Conservation (phyloP, 2,888 invertebrate genomes). For the Ecliptopera silaceata region DNA sequence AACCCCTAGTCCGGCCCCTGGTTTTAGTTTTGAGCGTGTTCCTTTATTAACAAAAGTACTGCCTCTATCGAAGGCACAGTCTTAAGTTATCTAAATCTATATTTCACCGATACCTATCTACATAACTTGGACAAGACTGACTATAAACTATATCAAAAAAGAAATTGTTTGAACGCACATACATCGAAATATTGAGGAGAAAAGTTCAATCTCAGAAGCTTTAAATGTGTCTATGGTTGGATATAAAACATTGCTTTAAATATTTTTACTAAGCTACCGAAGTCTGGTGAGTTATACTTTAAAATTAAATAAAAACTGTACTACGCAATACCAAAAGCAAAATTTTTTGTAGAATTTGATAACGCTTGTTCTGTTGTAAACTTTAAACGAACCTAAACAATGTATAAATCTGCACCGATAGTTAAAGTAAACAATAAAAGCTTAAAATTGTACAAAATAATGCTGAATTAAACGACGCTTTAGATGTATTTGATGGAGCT, state of each 20-base stretch:
- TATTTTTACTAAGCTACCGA: conserved; percentile 17
- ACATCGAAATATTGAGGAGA: not conserved
- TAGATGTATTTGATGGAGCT: conserved; percentile 45
- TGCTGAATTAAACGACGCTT: conserved; percentile 43
- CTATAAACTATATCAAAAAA: not conserved
- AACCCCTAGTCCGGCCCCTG: conserved; percentile 6
- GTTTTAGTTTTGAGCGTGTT: conserved; percentile 28
- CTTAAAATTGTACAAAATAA: conserved; percentile 31
- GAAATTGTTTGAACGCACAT: not conserved
- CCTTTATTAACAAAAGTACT: conserved; percentile 23
- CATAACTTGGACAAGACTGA: not conserved
- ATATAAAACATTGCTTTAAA: conserved; percentile 11
- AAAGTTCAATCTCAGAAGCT: not conserved
- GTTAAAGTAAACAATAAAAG: conserved; percentile 16
- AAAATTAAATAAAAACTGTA: not conserved
- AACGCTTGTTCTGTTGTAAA: conserved; percentile 18
- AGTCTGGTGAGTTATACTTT: conserved; percentile 16
- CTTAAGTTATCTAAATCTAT: not conserved
- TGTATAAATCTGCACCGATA: conserved; percentile 21
- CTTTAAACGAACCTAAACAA: not conserved
- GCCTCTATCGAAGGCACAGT: conserved; percentile 3
- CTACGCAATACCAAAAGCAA: not conserved
- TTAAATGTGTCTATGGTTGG: not conserved
- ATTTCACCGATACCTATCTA: too few species aligned
- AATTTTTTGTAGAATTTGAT: not conserved